Conservation (phyloP, 2,888 invertebrate genomes). For the Mesorhabditis belari region DNA sequence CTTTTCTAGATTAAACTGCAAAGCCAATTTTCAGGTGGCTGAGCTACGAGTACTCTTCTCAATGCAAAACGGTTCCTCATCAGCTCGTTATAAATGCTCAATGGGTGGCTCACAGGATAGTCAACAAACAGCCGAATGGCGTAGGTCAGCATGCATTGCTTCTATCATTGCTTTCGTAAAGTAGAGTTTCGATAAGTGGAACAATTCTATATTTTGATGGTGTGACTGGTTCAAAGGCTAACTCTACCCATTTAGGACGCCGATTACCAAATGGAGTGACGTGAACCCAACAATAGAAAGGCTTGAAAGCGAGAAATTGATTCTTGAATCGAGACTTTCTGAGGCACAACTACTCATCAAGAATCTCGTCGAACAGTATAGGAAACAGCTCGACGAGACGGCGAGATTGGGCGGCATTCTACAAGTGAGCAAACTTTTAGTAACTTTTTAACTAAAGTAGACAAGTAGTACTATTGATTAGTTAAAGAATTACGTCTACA, state of each 20-base stretch:
- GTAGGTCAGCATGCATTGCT: background rate
- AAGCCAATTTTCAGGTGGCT: background rate
- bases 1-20: background rate
- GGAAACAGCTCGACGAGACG: slow-evolving; percentile 11
- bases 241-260: background rate
- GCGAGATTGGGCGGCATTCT: slow-evolving; percentile 5
- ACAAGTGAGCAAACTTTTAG: background rate
- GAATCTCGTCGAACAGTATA: slow-evolving; percentile 18
- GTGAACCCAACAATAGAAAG: slow-evolving; percentile 13
- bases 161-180: background rate
- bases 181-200: background rate
- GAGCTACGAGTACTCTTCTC: slow-evolving; percentile 14
- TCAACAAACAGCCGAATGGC: background rate
- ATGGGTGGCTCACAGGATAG: slow-evolving; percentile 7
- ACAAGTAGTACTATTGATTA: no score
- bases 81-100: slow-evolving; percentile 5
- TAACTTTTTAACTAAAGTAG: no score
- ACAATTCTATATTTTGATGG: background rate
- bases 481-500: no score
- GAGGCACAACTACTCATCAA: slow-evolving; percentile 15
- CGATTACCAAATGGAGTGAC: slow-evolving; percentile 10
- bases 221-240: no score
- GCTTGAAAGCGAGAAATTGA: slow-evolving; percentile 16
- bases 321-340: slow-evolving; percentile 14
- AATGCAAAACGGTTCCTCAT: background rate